Evolutionary conservation across 2,113 vertebrate genomes (phyloP).

Genomic region (Bungarus multicinctus): DNA sequence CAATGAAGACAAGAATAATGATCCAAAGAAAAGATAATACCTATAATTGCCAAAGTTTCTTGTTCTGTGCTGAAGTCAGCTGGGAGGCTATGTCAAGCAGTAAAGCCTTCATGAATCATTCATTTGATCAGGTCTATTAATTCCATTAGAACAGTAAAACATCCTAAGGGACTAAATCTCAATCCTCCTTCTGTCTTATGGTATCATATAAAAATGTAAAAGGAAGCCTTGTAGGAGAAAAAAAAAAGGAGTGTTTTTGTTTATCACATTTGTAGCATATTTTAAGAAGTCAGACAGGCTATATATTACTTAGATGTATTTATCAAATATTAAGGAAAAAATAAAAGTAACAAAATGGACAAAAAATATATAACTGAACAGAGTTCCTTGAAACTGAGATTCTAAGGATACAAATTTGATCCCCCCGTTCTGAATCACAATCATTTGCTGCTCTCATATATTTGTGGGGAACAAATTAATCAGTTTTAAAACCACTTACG

Average conservation of each 20-base stretch:
- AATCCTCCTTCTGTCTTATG: slow-evolving; percentile 42
- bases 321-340: slow-evolving; percentile 41
- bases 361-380: not conserved
- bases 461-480: not conserved
- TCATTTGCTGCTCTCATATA: not conserved
- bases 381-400: not conserved
- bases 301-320: slow-evolving; percentile 51
- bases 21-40: not conserved
- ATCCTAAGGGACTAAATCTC: slow-evolving; percentile 28
- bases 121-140: slow-evolving; percentile 54
- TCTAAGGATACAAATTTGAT: not conserved
- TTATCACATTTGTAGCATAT: slow-evolving; percentile 38
- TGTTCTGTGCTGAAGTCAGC: slow-evolving; percentile 18
- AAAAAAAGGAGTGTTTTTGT: slow-evolving; percentile 8
- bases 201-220: slow-evolving; percentile 51
- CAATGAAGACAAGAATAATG: not conserved
- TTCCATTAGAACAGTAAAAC: slow-evolving; percentile 28
- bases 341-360: slow-evolving; percentile 37
- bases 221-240: not conserved
- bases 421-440: slow-evolving; percentile 19
- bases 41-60: not conserved
- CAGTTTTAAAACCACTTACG: not conserved
- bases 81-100: slow-evolving; percentile 34
- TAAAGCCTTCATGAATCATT: slow-evolving; percentile 33
- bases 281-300: slow-evolving; percentile 48